Percentiles rank a stretch among this genome's conserved stretches.
Conservation (phyloP, 2,888 invertebrate genomes). For the Sympetrum striolatum region DNA sequence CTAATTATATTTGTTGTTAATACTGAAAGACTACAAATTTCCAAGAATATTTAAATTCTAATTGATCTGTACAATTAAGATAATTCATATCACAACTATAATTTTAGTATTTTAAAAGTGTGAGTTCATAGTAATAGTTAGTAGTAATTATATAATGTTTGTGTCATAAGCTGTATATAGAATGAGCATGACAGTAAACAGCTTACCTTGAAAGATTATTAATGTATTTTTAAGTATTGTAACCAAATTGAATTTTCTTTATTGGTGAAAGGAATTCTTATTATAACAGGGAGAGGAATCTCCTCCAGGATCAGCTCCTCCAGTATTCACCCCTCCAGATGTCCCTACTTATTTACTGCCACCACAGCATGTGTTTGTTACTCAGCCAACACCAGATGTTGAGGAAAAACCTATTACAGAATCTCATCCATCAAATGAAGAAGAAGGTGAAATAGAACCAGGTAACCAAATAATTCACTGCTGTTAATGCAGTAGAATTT, state of each 20-base stretch:
- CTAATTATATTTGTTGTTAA: no score
- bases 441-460: neutral
- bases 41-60: no score
- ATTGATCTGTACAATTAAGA: no score
- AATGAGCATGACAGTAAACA: no score
- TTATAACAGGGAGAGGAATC: conserved; percentile 69
- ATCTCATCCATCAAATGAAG: neutral
- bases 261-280: neutral
- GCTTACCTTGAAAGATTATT: no score
- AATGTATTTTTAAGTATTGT: conserved; percentile 45
- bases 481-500: no score
- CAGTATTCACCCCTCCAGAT: conserved; percentile 78
- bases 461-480: neutral
- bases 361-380: conserved; percentile 61
- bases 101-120: no score
- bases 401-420: conserved; percentile 51
- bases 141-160: no score
- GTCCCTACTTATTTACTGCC: conserved; percentile 62
- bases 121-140: no score
- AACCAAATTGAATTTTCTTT: conserved; percentile 37
- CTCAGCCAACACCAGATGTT: conserved; percentile 62
- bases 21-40: no score
- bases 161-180: no score
- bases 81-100: no score
- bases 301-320: conserved; percentile 77